A percentile compares a stretch with the other conserved stretches of the same genome.
phyloP scores from a whole-genome alignment of 2,113 vertebrate species.

The Psilopsiagon aymara region DNA sequence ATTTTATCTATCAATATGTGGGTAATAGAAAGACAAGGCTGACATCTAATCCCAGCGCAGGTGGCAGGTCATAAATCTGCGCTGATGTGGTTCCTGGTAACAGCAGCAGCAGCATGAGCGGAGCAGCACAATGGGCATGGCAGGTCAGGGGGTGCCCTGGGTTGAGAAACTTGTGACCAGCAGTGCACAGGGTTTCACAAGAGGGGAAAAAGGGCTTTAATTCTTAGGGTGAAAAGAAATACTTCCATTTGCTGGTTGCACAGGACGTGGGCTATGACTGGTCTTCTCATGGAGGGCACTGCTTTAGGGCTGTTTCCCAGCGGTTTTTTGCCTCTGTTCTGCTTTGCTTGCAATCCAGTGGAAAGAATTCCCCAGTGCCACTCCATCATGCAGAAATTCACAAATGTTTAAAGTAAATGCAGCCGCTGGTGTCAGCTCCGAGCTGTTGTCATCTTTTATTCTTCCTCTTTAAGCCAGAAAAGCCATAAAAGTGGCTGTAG shows the following conservation, averaged over 20 bases:
- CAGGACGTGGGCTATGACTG: not conserved
- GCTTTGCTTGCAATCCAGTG: not conserved
- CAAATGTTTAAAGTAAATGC: slow-evolving; percentile 48
- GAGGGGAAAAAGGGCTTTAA: not conserved
- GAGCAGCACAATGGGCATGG: not conserved
- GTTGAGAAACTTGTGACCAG: not conserved
- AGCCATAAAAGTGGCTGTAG: not conserved
- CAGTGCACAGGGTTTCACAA: fast-evolving
- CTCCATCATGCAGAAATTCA: slow-evolving; percentile 36
- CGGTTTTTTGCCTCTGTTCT: not conserved
- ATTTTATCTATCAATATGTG: slow-evolving; percentile 85
- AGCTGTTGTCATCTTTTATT: slow-evolving; percentile 40
- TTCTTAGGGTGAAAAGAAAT: too few species aligned
- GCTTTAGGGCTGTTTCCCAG: not conserved
- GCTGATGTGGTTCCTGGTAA: slow-evolving; percentile 62
- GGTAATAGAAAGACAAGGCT: slow-evolving; percentile 85
- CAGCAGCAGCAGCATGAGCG: not conserved
- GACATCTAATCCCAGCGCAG: slow-evolving; percentile 87
- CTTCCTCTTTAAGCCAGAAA: not conserved
- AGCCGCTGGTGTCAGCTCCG: slow-evolving; percentile 47
- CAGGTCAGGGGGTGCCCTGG: not conserved
- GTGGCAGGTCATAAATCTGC: slow-evolving; percentile 84
- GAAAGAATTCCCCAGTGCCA: slow-evolving; percentile 51
- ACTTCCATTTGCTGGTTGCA: fast-evolving
- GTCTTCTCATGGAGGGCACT: not conserved